Base-by-base conservation (phyloP, 2,797 vertebrate species). In the Allobates femoralis region DNA sequence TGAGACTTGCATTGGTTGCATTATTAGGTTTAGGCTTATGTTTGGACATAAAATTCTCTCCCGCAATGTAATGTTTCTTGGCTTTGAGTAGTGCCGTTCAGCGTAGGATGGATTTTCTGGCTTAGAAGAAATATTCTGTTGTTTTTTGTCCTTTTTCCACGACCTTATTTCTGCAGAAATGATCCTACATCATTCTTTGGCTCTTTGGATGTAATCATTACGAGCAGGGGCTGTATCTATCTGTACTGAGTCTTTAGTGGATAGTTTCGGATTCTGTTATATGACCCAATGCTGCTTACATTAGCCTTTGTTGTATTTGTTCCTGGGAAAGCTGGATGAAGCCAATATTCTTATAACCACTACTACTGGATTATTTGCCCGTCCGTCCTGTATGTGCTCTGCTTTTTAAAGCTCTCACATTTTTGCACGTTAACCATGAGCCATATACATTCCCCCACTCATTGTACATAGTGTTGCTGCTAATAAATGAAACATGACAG, bases 51-150 rank as follows among this genome's bases (percentile, higher is more conserved):
- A 34, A 79, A 56, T 60, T 7, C 32, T 79, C 55, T 79, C 76
- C 32, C 53, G 37, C 58, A 30, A 78, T 78, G 76, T 78, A 18
- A 79, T 79, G 21, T 58, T 60, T 58, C 76, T 79, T 79, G 55
- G 76, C 53, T 78, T 78, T 11, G n/a, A 15, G 8, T 41, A 23
- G 21, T 41, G 34, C 55, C n/a, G n/a, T 60, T 79, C 19, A 60
- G 76, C 32, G 76, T 58, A 37, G 76, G 76, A 79, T 79, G 55
- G 76, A 56, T 71, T 79, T 79, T 79, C 53, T 60, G 76, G 76
- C 30, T 79, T 79, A 37, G 16, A 21, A 79, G 7, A 79, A 58
- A 79, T 58, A 79, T 66, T 81, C 58, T 81, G 37, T 55, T 67
- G 46, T 55, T 69, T 55, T 73, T 56, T 71, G 64, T 71, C 66